Conservation (phyloP, 2,888 invertebrate genomes). For the Siphlonurus alternatus region DNA sequence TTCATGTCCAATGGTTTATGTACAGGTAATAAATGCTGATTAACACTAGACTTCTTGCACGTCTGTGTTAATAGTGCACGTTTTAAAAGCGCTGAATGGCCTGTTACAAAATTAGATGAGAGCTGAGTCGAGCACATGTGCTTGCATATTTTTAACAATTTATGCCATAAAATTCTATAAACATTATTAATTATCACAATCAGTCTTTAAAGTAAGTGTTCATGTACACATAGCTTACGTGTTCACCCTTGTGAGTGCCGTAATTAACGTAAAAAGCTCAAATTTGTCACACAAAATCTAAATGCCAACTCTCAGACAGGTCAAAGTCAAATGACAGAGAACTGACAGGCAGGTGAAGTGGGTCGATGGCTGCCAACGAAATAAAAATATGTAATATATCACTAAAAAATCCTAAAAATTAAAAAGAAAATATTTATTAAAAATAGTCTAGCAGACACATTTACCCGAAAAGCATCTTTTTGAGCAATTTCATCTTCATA, state of each 20-base stretch:
- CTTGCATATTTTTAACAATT: background rate
- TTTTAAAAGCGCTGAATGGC: conserved; percentile 1
- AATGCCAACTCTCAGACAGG: conserved; percentile 2
- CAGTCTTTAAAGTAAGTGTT: background rate
- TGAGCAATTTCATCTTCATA: too few species aligned
- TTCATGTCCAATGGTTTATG: conserved; percentile 10
- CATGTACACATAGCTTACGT: background rate
- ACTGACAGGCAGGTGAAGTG: background rate
- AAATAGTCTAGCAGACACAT: too few species aligned
- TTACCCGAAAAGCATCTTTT: too few species aligned
- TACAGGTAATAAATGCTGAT: background rate
- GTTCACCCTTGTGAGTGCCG: background rate
- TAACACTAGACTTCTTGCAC: background rate
- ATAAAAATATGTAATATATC: background rate
- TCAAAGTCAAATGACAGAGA: conserved; percentile 2
- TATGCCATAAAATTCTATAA: background rate
- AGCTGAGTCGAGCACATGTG: conserved; percentile 2
- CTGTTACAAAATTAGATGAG: background rate
- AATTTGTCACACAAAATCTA: background rate
- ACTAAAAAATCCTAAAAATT: too few species aligned
- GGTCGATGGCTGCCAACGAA: background rate
- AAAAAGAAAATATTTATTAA: too few species aligned
- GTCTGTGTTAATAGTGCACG: background rate
- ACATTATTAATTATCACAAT: background rate
- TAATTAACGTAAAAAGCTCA: background rate